Evolutionary conservation across 2,797 vertebrate species (phyloP).

Genomic region (Syncerus caffer): DNA sequence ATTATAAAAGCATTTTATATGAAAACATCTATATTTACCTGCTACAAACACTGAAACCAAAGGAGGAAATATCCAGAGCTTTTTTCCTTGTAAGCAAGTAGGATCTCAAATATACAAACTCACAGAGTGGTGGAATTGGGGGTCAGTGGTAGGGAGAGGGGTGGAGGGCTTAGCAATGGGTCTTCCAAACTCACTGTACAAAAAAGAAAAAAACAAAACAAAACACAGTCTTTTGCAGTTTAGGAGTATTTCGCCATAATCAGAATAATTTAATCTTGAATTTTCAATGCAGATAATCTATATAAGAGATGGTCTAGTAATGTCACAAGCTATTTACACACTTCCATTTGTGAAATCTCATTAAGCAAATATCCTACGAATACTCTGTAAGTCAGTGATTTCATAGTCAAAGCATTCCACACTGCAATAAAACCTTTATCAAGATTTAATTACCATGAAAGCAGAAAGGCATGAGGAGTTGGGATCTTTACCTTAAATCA

Average conservation of each 20-base stretch:
- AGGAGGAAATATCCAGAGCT: background rate
- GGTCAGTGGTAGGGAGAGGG: background rate
- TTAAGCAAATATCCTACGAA: slow-evolving; percentile 73
- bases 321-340: slow-evolving; percentile 54
- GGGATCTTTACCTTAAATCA: slow-evolving; percentile 73
- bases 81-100: background rate
- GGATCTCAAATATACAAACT: background rate
- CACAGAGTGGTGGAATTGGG: background rate
- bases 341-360: slow-evolving; percentile 53
- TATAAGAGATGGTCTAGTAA: background rate
- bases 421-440: slow-evolving; percentile 77
- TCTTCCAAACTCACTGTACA: background rate
- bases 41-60: background rate
- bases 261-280: slow-evolving; percentile 6
- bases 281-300: background rate
- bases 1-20: background rate
- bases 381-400: slow-evolving; percentile 74
- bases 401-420: slow-evolving; percentile 75
- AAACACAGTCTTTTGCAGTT: background rate
- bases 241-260: background rate
- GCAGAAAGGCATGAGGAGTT: slow-evolving; percentile 65
- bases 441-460: slow-evolving; percentile 77
- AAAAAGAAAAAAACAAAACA: background rate
- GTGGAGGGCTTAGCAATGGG: background rate
- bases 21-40: background rate